phyloP scores from a whole-genome alignment of 2,888 invertebrate species.

The Synanthedon andrenaeformis region DNA sequence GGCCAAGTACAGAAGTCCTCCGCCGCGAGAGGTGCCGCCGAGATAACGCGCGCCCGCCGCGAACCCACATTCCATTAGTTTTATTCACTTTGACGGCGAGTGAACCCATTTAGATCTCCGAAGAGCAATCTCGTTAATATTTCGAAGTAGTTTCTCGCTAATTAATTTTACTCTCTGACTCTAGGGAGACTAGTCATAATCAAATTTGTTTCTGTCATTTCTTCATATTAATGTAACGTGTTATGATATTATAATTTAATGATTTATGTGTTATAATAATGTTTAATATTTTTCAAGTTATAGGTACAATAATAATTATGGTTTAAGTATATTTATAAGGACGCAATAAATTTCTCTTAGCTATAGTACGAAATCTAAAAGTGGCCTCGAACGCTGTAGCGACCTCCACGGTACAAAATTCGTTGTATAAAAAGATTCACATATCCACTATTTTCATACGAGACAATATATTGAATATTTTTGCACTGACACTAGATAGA shows the following conservation, averaged over 20 bases:
- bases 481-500: constrained; percentile 52
- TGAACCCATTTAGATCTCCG: constrained; percentile 37
- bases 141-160: constrained; percentile 22
- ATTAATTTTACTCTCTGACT: constrained; percentile 25
- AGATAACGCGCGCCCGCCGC: constrained; percentile 36
- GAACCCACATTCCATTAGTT: constrained; percentile 42
- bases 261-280: neutral
- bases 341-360: neutral
- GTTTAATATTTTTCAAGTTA: neutral
- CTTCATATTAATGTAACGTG: constrained; percentile 1
- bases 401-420: constrained; percentile 52
- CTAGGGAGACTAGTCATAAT: constrained; percentile 19
- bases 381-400: constrained; percentile 36
- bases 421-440: constrained; percentile 28
- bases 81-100: constrained; percentile 18
- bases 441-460: constrained; percentile 52
- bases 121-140: constrained; percentile 34
- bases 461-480: constrained; percentile 45
- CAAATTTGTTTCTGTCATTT: constrained; percentile 13
- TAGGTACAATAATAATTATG: neutral
- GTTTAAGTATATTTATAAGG: neutral
- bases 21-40: constrained; percentile 72
- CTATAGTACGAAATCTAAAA: neutral
- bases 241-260: constrained; percentile 2
- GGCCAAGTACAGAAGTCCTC: constrained; percentile 79